These are phyloP conservation scores for Phalacrocorax aristotelis DNA, from an alignment of 2,113 vertebrate genomes.

Conservation along the genomic window DNA sequence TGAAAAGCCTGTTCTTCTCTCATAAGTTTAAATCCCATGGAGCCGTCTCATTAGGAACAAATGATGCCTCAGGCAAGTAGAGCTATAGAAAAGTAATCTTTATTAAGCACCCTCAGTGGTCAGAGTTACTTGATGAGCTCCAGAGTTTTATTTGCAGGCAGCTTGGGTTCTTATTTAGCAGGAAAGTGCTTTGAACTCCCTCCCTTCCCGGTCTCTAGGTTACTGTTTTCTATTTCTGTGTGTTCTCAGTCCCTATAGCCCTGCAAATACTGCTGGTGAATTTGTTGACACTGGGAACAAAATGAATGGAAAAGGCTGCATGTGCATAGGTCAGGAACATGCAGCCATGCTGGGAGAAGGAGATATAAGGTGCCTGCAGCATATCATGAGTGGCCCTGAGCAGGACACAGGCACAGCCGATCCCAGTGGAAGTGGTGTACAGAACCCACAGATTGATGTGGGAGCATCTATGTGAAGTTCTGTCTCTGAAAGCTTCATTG, in stretches of 20 bases:
- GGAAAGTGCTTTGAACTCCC: slow-evolving; percentile 13
- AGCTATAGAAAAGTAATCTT: slow-evolving; percentile 45
- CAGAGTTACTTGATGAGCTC: slow-evolving; percentile 52
- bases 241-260: background rate
- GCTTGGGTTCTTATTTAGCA: background rate
- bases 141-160: slow-evolving; percentile 33
- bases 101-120: slow-evolving; percentile 47
- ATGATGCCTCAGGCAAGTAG: slow-evolving; percentile 47
- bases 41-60: slow-evolving; percentile 52
- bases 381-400: background rate
- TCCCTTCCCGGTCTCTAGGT: background rate
- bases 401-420: background rate
- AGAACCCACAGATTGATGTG: background rate
- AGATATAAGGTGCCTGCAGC: background rate
- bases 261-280: background rate
- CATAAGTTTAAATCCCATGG: slow-evolving; percentile 21
- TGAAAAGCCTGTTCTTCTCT: background rate
- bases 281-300: background rate
- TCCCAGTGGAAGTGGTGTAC: background rate
- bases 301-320: background rate
- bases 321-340: background rate
- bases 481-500: background rate
- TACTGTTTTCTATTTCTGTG: background rate
- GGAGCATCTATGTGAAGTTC: background rate
- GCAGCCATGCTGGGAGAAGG: background rate